Conservation (phyloP, 2,888 invertebrate genomes). For the Zelleria hepariella region DNA sequence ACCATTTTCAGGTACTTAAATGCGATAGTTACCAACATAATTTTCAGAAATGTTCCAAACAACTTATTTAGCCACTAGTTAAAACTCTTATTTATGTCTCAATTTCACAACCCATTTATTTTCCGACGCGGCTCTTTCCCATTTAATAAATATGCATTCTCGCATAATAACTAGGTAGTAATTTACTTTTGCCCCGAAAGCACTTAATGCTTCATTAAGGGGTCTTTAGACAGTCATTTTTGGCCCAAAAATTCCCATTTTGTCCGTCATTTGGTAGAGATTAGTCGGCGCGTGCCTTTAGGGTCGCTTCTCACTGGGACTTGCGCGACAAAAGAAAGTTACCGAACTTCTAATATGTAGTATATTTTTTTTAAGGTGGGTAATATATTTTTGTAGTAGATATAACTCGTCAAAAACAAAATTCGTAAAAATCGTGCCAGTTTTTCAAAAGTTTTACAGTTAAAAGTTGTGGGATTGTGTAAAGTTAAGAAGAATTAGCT, state of each 20-base stretch:
- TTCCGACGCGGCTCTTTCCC: background rate
- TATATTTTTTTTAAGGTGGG: too few species aligned
- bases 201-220: constrained; percentile 1
- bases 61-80: background rate
- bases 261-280: background rate
- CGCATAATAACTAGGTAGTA: background rate
- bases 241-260: background rate
- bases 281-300: background rate
- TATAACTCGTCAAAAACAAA: too few species aligned
- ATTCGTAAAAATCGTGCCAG: too few species aligned
- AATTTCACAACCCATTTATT: background rate
- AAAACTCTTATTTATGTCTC: background rate
- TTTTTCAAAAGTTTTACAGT: too few species aligned
- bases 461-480: too few species aligned
- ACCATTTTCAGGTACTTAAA: too few species aligned
- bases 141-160: background rate
- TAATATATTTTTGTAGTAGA: too few species aligned
- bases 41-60: too few species aligned
- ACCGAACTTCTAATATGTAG: too few species aligned
- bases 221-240: background rate
- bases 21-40: too few species aligned
- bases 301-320: background rate
- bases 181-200: background rate
- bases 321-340: too few species aligned
- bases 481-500: too few species aligned